Base-by-base conservation (phyloP, 2,113 vertebrate genomes). In the Scolopax mira region DNA sequence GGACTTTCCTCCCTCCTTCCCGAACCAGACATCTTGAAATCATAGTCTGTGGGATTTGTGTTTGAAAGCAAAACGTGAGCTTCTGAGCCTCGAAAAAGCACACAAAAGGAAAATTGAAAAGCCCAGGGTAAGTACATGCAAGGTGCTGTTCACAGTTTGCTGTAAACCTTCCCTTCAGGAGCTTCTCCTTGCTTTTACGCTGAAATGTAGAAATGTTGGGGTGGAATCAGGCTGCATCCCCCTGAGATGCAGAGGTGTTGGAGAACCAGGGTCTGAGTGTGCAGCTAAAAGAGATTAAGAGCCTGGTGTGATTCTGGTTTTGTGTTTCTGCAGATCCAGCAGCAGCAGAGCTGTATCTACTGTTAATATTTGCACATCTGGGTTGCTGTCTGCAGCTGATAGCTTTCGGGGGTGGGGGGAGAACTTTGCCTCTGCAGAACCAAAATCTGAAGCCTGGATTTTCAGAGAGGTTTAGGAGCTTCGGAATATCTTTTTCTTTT, bases 1-100 rank as follows among this genome's bases (percentile, higher is more conserved):
- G 89, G 91, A n/a, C 91, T 93, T 64, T 89, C 42, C 88, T 85
- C 84, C 89, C 84, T 71, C 27, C 52, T 72, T 49, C 46, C 60
- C 3, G 6, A 70, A 82, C 67, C 84, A 85, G 74, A 75, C 93
- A 42, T 77, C 81, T 85, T 73, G 79, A 85, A 72, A 14, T 94
- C 77, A 14, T 33, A 12, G 13, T 62, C 82, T 66, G 37, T 37
- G 54, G 70, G 89, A 25, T 71, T 75, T 49, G 54, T 39, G 3
- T 77, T 85, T 73, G 88, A 94, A 82, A 95, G 81, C 84, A 58
- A 35, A 83, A 88, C 18, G n/a, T 27, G 46, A 93, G 71, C 64
- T 82, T 42, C 71, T 28, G 51, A 93, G 93, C 64, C 79, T 77
- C 42, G 74, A 79, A 49, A 77, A 52, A 71, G 27, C 93, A 24